Base-by-base conservation (phyloP, 2,888 invertebrate species). In the Drosophila eohydei region DNA sequence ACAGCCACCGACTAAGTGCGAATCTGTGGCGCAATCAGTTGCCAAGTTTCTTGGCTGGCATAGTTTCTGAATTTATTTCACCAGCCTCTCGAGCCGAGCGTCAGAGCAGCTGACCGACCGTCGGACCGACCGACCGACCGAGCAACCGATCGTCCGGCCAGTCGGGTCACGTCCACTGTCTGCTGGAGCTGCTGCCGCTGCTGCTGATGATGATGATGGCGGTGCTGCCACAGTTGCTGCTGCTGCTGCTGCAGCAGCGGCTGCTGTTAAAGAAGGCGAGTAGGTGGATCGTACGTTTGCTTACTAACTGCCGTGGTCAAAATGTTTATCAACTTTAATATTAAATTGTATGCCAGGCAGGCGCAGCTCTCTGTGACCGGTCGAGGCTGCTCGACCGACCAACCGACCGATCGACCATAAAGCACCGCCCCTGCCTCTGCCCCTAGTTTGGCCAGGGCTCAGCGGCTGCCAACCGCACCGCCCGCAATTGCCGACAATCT, bases 231-330 rank as follows among this genome's bases (percentile, higher is more conserved):
- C 48, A 8, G 21, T 80, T 83, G 88, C 85, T 79, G 88, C 70
- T 46, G 32, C 80, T 83, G 88, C 85, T 77, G 83, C 78, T 78
- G 80, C 78, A 61, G 81, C 78, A 71, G 80, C 86, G 73, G 89
- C 84, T 88, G 90, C 89, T 76, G 81, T 87, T 83, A 83, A 90
- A 85, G 91, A 87, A 92, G 90, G 91, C 91, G 91, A 91, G 91
- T 91, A 91, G 92, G 92, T 92, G 92, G 92, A 92, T 88, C 92
- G 91, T 92, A 89, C 92, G 92, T 91, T 91, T 91, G 92, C 89
- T 92, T 91, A 92, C 92, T 92, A 91, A 92, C 92, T 92, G 91
- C 90, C 83, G 89, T 90, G 87, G 73, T 87, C 88, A 91, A 91
- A 91, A 89, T 90, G 86, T 91, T 91, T 91, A 91, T 91, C 91